These are phyloP conservation scores for Pediacus dermestoides DNA, from an alignment of 2,888 invertebrate species.

Conservation along the genomic window DNA sequence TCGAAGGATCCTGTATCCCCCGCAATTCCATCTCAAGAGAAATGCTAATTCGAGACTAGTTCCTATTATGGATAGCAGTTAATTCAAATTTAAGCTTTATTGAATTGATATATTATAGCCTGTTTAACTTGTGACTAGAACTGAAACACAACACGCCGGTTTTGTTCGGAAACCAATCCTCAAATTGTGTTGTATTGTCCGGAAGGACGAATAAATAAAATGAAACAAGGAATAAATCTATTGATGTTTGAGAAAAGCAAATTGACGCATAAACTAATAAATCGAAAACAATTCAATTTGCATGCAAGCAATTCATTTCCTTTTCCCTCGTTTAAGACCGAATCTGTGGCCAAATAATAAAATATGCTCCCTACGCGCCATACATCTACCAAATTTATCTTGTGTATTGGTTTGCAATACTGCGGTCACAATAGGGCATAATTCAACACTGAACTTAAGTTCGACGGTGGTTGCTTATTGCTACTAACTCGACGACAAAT, in stretches of 20 bases:
- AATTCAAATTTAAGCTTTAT: no score
- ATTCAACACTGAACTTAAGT: no score
- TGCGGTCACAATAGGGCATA: slow-evolving; percentile 30
- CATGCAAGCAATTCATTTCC: slow-evolving; percentile 39
- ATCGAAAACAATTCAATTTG: slow-evolving; percentile 42
- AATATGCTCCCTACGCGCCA: slow-evolving; percentile 32
- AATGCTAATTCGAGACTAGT: slow-evolving; percentile 13
- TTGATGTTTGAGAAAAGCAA: slow-evolving; percentile 21
- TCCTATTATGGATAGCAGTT: no score
- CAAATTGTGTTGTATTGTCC: slow-evolving; percentile 1
- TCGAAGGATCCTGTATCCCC: slow-evolving; percentile 23
- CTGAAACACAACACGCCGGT: no score
- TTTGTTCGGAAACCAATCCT: background rate
- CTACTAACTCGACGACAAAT: no score
- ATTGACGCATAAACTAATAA: slow-evolving; percentile 37
- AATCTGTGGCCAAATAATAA: slow-evolving; percentile 40
- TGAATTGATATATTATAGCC: no score
- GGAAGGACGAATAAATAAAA: slow-evolving; percentile 21
- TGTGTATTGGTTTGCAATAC: slow-evolving; percentile 41
- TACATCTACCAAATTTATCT: slow-evolving; percentile 39
- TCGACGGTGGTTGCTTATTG: no score
- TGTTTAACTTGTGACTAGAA: no score
- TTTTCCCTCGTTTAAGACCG: slow-evolving; percentile 36
- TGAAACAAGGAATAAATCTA: slow-evolving; percentile 24
- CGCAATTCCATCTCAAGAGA: slow-evolving; percentile 19